Evolutionary conservation across 2,797 vertebrate genomes (phyloP), one percentile per base, ranked within the genome.

Genomic region (Brotula barbata): DNA sequence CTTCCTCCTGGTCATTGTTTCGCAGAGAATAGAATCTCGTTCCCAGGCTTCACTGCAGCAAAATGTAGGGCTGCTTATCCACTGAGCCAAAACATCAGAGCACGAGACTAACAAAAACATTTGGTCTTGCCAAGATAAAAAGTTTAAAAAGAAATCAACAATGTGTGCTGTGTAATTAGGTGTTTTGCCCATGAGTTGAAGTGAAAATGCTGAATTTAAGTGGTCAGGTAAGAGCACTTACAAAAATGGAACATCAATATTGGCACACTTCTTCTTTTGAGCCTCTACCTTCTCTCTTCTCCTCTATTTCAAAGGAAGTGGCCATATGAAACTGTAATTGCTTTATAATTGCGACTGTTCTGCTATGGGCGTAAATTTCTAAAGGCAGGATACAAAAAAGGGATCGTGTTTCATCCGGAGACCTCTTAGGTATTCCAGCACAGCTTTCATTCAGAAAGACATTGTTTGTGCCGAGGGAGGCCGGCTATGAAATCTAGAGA

Each of bases 271-370:
- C 47, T 31, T 73, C 45, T 42, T 68, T 69, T 11, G 9, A 58
- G 70, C 58, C 64, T 79, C 77, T 58, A 67, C 60, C 59, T 65
- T 56, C 60, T 65, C 55, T 55, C 53, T 63, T 51, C 43, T 49
- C 25, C 70, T 71, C 67, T 62, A 16, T 77, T 63, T 77, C 34
- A 63, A 76, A 80, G 75, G 67, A 82, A 67, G 11, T 13, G 40
- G 76, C 68, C 59, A 82, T 74, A 68, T 88, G 77, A 88, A 87
- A 83, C 81, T 77, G 85, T 89, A 88, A 89, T 89, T 84, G 80
- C 81, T 82, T 80, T 48, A 85, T 88, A 87, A 90, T 88, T 88
- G 81, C 82, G 50, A 70, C 39, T 36, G 66, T 75, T 82, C 73
- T 85, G 74, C 72, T 53, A 64, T 64, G 72, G 72, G 74, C 74